These are phyloP conservation scores for Thera britannica DNA, from an alignment of 2,888 invertebrate species.

Conservation along the genomic window DNA sequence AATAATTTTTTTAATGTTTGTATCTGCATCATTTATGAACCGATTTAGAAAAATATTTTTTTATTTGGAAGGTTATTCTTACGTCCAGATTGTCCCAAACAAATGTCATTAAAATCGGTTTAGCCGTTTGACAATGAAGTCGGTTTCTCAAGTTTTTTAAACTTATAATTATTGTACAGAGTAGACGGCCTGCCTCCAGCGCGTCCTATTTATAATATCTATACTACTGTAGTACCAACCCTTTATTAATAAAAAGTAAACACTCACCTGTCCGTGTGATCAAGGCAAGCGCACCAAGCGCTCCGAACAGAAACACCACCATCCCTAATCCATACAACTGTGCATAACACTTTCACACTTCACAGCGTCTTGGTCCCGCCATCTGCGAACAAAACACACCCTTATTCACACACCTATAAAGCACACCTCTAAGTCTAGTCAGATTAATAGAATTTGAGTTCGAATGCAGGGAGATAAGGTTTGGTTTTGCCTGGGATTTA, in stretches of 20 bases:
- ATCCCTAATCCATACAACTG: constrained; percentile 69
- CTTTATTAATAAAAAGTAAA: constrained; percentile 1
- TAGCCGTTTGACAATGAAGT: too few relatives aligned
- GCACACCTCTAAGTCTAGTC: not conserved
- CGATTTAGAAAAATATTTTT: too few relatives aligned
- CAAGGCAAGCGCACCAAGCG: constrained; percentile 71
- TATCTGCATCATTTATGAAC: too few relatives aligned
- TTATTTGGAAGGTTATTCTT: too few relatives aligned
- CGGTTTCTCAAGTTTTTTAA: too few relatives aligned
- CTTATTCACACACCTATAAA: constrained; percentile 37
- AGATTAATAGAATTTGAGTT: not conserved
- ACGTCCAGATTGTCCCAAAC: too few relatives aligned
- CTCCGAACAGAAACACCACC: constrained; percentile 68
- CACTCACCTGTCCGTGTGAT: constrained; percentile 72
- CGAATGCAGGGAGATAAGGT: not conserved
- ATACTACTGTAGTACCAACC: not conserved
- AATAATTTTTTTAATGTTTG: too few relatives aligned
- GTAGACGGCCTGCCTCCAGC: too few relatives aligned
- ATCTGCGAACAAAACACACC: constrained; percentile 63
- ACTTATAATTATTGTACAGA: too few relatives aligned
- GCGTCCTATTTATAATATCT: too few relatives aligned
- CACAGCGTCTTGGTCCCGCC: constrained; percentile 53
- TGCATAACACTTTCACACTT: constrained; percentile 70
- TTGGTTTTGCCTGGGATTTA: constrained; percentile 18
- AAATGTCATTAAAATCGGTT: too few relatives aligned